Evolutionary conservation across 92 coral and sea anemone genomes (phyloP).

Genomic region (Desmophyllum pertusum): DNA sequence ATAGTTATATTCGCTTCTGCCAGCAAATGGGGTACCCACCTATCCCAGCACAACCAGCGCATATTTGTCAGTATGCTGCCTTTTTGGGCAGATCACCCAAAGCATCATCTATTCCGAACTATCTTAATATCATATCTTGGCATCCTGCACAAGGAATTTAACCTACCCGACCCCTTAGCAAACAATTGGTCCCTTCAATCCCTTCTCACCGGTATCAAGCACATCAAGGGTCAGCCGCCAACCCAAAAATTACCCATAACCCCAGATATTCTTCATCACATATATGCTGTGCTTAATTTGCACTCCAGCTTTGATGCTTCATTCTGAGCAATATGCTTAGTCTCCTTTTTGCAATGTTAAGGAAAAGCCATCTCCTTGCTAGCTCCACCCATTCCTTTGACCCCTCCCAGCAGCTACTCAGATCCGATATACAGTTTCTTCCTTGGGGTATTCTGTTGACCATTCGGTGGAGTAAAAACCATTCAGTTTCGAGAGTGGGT

Average conservation of each 20-base stretch:
- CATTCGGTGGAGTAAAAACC: conserved; percentile 17
- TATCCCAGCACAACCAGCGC: conserved; percentile 28
- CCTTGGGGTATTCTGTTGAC: conserved; percentile 20
- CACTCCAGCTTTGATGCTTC: conserved; percentile 7
- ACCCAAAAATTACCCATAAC: conserved; percentile 6
- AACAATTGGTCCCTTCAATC: too few species aligned
- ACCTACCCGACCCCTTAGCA: too few species aligned
- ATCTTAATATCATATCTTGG: too few species aligned
- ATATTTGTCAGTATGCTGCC: conserved; percentile 34
- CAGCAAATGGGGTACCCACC: conserved; percentile 28
- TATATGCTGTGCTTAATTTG: background rate
- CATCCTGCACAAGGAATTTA: too few species aligned
- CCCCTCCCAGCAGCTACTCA: conserved; percentile 3
- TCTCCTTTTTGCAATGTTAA: conserved; percentile 2
- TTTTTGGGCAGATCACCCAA: conserved; percentile 22
- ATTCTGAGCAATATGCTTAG: conserved; percentile 4
- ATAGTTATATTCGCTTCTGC: conserved; percentile 17
- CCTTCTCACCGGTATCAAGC: background rate
- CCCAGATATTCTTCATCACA: background rate
- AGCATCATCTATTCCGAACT: conserved; percentile 23
- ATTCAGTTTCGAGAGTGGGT: conserved; percentile 21
- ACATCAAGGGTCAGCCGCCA: background rate
- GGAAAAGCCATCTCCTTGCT: conserved; percentile 18
- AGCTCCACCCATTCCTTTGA: background rate
- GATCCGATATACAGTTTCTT: background rate